Base-by-base conservation (phyloP, 1,140 invertebrate species). In the Drosophila yakuba region DNA sequence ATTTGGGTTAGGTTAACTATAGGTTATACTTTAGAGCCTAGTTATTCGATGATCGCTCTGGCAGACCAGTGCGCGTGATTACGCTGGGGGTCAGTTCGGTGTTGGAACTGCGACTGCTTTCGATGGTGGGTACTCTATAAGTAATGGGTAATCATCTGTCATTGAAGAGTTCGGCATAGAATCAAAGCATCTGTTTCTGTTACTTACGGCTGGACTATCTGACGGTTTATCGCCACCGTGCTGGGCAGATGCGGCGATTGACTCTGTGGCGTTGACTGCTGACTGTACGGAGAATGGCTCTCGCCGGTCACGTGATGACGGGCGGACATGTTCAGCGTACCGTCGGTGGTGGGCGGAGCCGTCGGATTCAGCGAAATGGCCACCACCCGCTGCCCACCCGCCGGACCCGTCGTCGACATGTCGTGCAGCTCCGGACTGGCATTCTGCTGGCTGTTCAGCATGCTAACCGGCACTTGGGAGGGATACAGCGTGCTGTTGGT, bases 131-230 rank as follows among this genome's bases (percentile, higher is more conserved):
- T 8, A 92, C 89, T 38, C 91, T 92, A 59, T 32, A 63, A 6
- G 25, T 50, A 20, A 20, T 20, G 20, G 20, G 20, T 20, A 20
- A 20, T 20, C 20, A 20, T 20, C 20, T 3, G 12, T 12, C 3
- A 36, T 64, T 14, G 54, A 17, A 25, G 6, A 14, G 17, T 20
- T 3, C 1, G 2, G 1, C 14, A 7, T 1, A 41, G 10, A 3
- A 57, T 5, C 41, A 12, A 12, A 44, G 4, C 14, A 36, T 17
- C 17, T 17, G 20, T 4, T 28, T 14, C 23, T 54, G 10, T 1
- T 32, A 91, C 92, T 90, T 71, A 93, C 92, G 90, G 81, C 57
- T 92, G 92, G n/a, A 88, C 74, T 50, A 93, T 91, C 67, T 93
- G 92, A n/a, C 92, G 77, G 74, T 76, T 93, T 10, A 93, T 78